Evolutionary conservation across 2,113 vertebrate species (phyloP).

Genomic region (Ptyas mucosa): DNA sequence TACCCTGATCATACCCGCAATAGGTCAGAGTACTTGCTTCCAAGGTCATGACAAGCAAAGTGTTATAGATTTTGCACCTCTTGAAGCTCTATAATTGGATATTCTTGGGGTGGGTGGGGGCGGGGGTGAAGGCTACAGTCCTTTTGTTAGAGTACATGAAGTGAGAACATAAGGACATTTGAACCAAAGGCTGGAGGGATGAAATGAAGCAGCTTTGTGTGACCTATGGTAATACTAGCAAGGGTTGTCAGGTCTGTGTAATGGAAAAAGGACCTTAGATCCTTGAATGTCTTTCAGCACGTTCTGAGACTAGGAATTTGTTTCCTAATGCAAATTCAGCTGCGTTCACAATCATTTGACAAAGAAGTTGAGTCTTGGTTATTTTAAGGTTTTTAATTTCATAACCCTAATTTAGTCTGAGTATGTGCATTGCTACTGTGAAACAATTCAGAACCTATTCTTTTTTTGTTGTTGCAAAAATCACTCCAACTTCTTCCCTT

Average conservation of each 20-base stretch:
- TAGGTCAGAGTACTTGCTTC: neutral
- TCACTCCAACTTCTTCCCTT: neutral
- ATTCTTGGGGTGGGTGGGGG: rapidly evolving
- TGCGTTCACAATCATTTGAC: neutral
- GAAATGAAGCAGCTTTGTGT: neutral
- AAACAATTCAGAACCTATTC: neutral
- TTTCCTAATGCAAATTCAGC: neutral
- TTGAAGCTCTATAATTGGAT: neutral
- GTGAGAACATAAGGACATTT: neutral
- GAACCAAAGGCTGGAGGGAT: neutral
- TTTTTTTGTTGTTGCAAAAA: neutral
- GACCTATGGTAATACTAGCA: neutral
- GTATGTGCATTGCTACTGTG: neutral
- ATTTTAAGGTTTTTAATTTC: neutral
- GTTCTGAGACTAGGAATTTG: neutral
- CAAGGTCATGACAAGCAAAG: neutral
- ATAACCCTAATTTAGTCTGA: neutral
- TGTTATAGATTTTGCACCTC: neutral
- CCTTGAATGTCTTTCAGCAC: neutral
- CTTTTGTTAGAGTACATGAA: neutral
- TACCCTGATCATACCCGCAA: neutral
- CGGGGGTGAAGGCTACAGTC: neutral
- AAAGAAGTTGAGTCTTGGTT: neutral
- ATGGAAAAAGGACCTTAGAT: neutral
- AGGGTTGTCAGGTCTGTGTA: neutral